Percentiles rank a stretch among this genome's conserved stretches.
Evolutionary conservation across 2,113 vertebrate species (phyloP).

Genomic region (Melospiza georgiana): DNA sequence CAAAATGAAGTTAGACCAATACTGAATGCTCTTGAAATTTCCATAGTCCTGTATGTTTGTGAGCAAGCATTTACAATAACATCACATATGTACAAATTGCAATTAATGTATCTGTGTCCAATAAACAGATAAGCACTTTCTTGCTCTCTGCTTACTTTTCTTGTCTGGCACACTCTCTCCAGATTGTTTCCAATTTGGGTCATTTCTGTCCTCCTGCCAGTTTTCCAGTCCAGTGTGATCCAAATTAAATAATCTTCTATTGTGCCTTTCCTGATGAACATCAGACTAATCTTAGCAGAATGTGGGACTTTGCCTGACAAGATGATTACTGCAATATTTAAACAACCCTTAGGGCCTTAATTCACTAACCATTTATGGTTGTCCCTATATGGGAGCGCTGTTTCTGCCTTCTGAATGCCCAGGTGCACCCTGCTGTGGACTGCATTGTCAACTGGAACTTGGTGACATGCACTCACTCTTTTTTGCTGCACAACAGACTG

Average conservation of each 20-base stretch:
- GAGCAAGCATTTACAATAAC: not conserved
- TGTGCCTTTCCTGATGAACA: constrained; percentile 64
- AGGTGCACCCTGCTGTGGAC: constrained; percentile 13
- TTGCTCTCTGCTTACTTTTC: constrained; percentile 8
- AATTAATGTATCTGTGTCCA: not conserved
- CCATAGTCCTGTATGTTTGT: not conserved
- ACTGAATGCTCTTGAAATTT: not conserved
- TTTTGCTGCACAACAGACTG: not conserved
- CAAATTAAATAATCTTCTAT: constrained; percentile 73
- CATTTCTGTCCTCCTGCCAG: constrained; percentile 64
- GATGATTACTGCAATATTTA: constrained; percentile 71
- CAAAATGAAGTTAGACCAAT: not conserved
- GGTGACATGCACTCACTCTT: not conserved
- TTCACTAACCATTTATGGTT: constrained; percentile 45
- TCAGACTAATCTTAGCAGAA: constrained; percentile 66
- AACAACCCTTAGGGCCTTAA: constrained; percentile 58
- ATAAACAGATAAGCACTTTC: not conserved
- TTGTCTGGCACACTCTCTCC: constrained; percentile 8
- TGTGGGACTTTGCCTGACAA: constrained; percentile 61
- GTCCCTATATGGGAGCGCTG: not conserved
- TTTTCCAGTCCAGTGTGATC: constrained; percentile 66
- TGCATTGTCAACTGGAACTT: not conserved
- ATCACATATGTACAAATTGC: not conserved
- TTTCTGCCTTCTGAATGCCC: not conserved
- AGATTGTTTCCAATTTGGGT: constrained; percentile 63